These are phyloP conservation scores for Varroa destructor DNA, from an alignment of 1,140 invertebrate species.

Conservation along the genomic window DNA sequence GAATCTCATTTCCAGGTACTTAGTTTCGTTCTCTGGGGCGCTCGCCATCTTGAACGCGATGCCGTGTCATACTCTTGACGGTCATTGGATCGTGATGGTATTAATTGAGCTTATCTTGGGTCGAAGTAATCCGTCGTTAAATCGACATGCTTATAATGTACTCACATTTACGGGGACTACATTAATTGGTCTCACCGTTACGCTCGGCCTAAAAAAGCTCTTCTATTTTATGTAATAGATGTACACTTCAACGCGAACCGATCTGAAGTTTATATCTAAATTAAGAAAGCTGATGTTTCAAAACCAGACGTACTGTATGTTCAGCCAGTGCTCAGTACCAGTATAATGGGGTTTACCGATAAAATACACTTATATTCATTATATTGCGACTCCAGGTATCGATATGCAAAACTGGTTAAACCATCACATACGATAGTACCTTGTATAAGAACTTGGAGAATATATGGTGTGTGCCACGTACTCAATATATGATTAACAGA, in stretches of 20 bases:
- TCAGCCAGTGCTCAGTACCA: too few species aligned
- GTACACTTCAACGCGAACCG: constrained; percentile 25
- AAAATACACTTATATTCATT: too few species aligned
- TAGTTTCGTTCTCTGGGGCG: constrained; percentile 77
- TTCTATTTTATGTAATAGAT: constrained; percentile 9
- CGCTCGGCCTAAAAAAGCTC: neutral
- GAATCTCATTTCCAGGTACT: constrained; percentile 41
- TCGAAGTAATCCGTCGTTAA: neutral
- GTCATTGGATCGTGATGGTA: constrained; percentile 62
- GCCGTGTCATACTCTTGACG: constrained; percentile 83
- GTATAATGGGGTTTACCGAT: too few species aligned
- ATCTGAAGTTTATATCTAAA: too few species aligned
- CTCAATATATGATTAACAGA: too few species aligned
- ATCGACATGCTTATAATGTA: constrained; percentile 12
- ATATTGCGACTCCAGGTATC: too few species aligned
- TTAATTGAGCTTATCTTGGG: constrained; percentile 35
- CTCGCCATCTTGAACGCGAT: constrained; percentile 78
- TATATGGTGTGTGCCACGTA: too few species aligned
- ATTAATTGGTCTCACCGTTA: neutral
- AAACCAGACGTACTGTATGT: too few species aligned
- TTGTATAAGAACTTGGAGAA: too few species aligned
- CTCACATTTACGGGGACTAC: constrained; percentile 8
- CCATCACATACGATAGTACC: too few species aligned
- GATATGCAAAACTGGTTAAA: too few species aligned
- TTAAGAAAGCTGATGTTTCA: too few species aligned